These are phyloP conservation scores for Cossypha dichroa DNA, from an alignment of 2,797 vertebrate species.

Conservation along the genomic window DNA sequence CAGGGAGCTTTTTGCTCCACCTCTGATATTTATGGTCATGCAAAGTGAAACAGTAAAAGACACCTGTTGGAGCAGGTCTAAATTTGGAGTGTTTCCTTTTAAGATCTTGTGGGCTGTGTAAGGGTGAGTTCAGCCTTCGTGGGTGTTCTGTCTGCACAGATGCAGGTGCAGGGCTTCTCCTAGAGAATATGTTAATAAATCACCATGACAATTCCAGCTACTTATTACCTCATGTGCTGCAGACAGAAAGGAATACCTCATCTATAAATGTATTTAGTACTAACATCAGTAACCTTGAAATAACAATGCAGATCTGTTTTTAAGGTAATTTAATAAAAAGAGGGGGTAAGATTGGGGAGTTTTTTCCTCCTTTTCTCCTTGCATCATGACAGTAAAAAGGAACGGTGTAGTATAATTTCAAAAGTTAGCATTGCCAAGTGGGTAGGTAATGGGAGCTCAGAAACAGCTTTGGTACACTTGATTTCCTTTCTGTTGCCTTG, in stretches of 20 bases:
- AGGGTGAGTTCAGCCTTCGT: conserved; percentile 59
- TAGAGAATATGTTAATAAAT: conserved; percentile 81
- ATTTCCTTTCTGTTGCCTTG: conserved; percentile 47
- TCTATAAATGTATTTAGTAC: conserved; percentile 50
- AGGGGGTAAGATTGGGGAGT: not conserved
- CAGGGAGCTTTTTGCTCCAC: conserved; percentile 52
- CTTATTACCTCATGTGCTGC: conserved; percentile 67
- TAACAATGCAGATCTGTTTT: conserved; percentile 70
- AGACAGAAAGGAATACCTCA: conserved; percentile 67
- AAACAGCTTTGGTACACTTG: conserved; percentile 38
- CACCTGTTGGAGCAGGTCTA: conserved; percentile 74
- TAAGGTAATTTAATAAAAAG: conserved; percentile 46
- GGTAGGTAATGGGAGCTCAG: conserved; percentile 15
- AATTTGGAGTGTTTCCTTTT: conserved; percentile 62
- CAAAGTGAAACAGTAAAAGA: conserved; percentile 63
- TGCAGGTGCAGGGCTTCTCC: conserved; percentile 77
- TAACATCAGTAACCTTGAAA: conserved; percentile 57
- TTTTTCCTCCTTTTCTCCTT: not conserved
- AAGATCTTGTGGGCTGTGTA: conserved; percentile 53
- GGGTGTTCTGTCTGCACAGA: conserved; percentile 62
- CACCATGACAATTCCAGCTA: conserved; percentile 72
- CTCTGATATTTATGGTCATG: conserved; percentile 69
- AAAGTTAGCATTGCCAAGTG: conserved; percentile 50
- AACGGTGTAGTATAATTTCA: not conserved
- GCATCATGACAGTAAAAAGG: not conserved